Evolutionary conservation across 1,140 invertebrate genomes (phyloP), one percentile per base, ranked within the genome.

Genomic region (Chionoecetes opilio): DNA sequence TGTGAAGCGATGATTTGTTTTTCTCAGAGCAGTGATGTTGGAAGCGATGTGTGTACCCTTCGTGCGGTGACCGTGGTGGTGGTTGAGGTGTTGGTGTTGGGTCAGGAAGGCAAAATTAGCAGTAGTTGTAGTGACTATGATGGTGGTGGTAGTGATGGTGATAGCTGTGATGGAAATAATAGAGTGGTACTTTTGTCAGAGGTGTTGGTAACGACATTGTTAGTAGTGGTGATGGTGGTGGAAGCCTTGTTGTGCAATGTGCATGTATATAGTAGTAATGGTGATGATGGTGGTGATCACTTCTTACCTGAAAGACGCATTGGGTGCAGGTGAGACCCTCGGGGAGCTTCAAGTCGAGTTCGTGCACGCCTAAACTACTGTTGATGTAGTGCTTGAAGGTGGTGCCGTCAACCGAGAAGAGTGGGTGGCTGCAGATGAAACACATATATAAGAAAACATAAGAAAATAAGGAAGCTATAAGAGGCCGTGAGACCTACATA

Each of bases 231-330:
- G 9, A 31, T 82, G 26, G 38, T 34, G 14, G 34, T 91, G 31
- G 34, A 5, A 26, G n/a, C n/a, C n/a, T n/a, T n/a, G n/a, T n/a
- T n/a, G 11, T 46, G 14, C 5, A 0, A 29, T 82, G 14, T 14
- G 75, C 6, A 53, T 82, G 0, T 21, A 2, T 82, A 46, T 17
- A 14, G 11, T 34, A 29, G 90, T 91, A 6, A n/a, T 82, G 38
- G 31, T 38, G 11, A 29, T 92, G 41, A 3, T 92, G 41, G 89
- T 9, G 2, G 38, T 91, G 9, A 14, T 26, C 29, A 53, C 26
- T 26, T n/a, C 94, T 95, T 82, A 96, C 96, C 94, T 96, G 96
- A 0, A 96, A 41, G 35, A 96, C 93, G 93, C 96, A 96, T 88
- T 96, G 96, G 32, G 92, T 41, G 87, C 96, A 96, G 9, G 94